phyloP scores from a whole-genome alignment of 2,797 vertebrate genomes.

The Parambassis ranga region DNA sequence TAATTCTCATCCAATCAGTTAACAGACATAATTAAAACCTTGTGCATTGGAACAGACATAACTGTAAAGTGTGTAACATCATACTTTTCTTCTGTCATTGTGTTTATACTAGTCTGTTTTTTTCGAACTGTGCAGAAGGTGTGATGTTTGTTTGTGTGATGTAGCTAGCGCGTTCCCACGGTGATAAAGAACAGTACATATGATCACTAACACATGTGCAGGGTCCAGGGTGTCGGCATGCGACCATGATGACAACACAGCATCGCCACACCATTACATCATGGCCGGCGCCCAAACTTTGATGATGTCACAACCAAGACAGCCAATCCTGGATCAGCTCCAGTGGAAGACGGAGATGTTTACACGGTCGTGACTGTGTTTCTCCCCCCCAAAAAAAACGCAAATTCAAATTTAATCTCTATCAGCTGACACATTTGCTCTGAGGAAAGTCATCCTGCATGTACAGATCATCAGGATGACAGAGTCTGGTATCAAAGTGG shows the following conservation, averaged over 20 bases:
- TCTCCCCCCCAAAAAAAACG: constrained; percentile 2
- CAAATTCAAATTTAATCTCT: constrained; percentile 1
- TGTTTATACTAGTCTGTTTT: too few species aligned
- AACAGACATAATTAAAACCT: not conserved
- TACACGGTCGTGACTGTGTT: constrained; percentile 32
- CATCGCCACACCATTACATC: constrained; percentile 46
- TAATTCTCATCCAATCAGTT: not conserved
- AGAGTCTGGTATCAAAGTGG: constrained; percentile 55
- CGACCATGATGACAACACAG: constrained; percentile 25
- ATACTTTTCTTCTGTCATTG: too few species aligned
- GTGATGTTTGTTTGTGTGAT: not conserved
- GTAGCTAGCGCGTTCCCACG: constrained; percentile 10
- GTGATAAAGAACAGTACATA: not conserved
- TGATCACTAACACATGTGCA: constrained; percentile 58
- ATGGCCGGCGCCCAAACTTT: constrained; percentile 42
- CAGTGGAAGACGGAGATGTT: constrained; percentile 20
- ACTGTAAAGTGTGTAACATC: not conserved
- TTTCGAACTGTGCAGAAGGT: too few species aligned
- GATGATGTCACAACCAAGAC: constrained; percentile 49
- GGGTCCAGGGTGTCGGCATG: constrained; percentile 44
- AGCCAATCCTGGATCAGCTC: constrained; percentile 47
- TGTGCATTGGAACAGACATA: too few species aligned
- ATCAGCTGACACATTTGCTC: not conserved
- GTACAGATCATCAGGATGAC: constrained; percentile 29
- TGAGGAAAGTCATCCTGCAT: constrained; percentile 15